phyloP scores from a whole-genome alignment of 2,113 vertebrate species.

The Labeo rohita region DNA sequence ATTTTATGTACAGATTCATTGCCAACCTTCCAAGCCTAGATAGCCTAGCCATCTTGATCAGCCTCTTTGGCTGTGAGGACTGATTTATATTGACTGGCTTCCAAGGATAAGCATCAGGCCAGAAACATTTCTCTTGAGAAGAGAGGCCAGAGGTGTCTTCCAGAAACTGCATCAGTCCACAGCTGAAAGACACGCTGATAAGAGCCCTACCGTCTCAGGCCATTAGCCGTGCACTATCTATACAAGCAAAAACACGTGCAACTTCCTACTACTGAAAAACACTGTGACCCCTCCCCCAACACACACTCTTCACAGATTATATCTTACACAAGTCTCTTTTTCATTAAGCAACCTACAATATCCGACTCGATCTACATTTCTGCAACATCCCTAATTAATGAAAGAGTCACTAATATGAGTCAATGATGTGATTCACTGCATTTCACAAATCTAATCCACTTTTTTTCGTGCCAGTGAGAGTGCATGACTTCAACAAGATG shows the following conservation, averaged over 20 bases:
- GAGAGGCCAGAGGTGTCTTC: background rate
- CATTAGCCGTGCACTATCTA: conserved; percentile 24
- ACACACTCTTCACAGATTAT: background rate
- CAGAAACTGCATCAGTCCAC: background rate
- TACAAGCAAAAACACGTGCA: conserved; percentile 24
- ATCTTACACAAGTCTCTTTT: conserved; percentile 25
- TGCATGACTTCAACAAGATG: conserved; percentile 17
- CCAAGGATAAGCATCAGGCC: conserved; percentile 3
- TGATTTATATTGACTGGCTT: background rate
- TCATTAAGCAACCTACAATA: background rate
- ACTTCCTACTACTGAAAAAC: conserved; percentile 22
- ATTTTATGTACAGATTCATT: background rate
- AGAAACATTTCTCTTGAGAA: background rate
- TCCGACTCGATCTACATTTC: background rate
- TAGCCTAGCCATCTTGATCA: background rate
- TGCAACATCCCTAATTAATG: background rate
- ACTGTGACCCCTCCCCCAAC: background rate
- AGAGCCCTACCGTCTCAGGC: conserved; percentile 30
- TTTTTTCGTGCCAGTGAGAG: background rate
- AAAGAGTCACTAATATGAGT: background rate
- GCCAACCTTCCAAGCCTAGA: background rate
- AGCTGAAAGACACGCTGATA: conserved; percentile 43
- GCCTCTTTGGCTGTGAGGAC: background rate
- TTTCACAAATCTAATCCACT: background rate
- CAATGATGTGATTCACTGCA: background rate